Base-by-base conservation (phyloP, 2,797 vertebrate genomes). In the Cirrhinus molitorella region DNA sequence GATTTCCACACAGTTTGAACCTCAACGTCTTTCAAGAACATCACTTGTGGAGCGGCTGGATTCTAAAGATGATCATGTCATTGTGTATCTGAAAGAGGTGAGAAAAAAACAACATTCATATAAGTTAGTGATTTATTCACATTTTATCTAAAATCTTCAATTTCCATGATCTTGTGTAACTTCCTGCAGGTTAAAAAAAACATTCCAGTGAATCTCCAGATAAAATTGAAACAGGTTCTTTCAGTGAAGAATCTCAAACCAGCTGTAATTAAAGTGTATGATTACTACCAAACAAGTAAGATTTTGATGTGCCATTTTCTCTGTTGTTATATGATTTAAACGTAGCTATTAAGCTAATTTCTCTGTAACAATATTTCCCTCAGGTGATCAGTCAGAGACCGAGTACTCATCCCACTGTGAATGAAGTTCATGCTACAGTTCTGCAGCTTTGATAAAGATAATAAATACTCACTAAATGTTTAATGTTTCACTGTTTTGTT, bases 11-110 rank as follows among this genome's bases (percentile, higher is more conserved):
- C 37, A 83, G 83, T 49, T 85, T 28, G 9, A 73, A 53, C 3
- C 45, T 49, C 43, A 17, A 25, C 8, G 14, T 12, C n/a, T 14
- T 47, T 72, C 68, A 72, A 28, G 19, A 0, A 23, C 14, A 28
- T 51, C 19, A 31, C 11, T 80, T 66, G 78, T 85, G 61, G 78
- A 85, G 16, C 47, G 49, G 19, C 49, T 85, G 6, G 83, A 85
- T 75, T 57, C 63, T 28, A 80, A 85, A 85, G 83, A 85, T 49
- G 78, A 85, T 72, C 83, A 80, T 80, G 65, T 85, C 17, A 17
- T 85, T 4, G 19, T 80, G 19, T 85, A 85, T 75, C 28, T 85
- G 11, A 25, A 55, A 28, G 78, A 75, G 78, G 83, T 85, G 21
- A 25, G 68, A 65, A 1, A 72, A 37, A 23, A 19, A 5, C 21